phyloP scores from a whole-genome alignment of 1,140 invertebrate species.

The Hylaeus volcanicus region DNA sequence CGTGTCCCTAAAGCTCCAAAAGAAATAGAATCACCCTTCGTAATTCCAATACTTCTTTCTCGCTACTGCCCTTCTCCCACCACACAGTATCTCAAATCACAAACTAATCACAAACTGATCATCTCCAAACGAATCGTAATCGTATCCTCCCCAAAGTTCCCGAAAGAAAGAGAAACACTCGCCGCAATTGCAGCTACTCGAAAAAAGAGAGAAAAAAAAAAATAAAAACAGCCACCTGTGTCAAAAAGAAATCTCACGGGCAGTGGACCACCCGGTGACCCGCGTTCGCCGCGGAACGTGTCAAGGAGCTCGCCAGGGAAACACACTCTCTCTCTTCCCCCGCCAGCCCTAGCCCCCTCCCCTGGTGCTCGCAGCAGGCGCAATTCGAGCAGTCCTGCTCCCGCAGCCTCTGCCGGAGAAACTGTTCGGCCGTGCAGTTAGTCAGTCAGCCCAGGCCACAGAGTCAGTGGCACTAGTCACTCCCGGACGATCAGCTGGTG shows the following conservation, averaged over 20 bases:
- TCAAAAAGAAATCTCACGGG: neutral
- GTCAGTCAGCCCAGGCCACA: slow-evolving; percentile 37
- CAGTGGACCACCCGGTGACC: slow-evolving; percentile 3
- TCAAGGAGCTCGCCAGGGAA: slow-evolving; percentile 32
- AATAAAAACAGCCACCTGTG: neutral
- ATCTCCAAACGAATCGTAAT: too few relatives aligned
- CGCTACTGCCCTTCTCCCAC: too few relatives aligned
- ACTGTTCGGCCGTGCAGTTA: slow-evolving; percentile 46
- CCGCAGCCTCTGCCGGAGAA: slow-evolving; percentile 44
- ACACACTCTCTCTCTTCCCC: neutral
- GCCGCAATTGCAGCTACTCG: too few relatives aligned
- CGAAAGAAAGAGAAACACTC: too few relatives aligned
- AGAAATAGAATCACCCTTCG: too few relatives aligned
- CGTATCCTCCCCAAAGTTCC: too few relatives aligned
- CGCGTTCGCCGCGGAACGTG: slow-evolving; percentile 1
- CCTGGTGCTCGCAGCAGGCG: slow-evolving; percentile 29
- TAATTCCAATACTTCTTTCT: too few relatives aligned
- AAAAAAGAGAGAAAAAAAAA: neutral
- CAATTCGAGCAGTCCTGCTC: slow-evolving; percentile 45
- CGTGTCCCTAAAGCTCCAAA: too few relatives aligned
- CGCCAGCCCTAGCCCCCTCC: slow-evolving; percentile 1
- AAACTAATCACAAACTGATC: too few relatives aligned
- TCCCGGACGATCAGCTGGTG: slow-evolving; percentile 49
- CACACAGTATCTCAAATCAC: too few relatives aligned
- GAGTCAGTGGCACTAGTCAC: slow-evolving; percentile 38